Evolutionary conservation across 2,888 invertebrate species (phyloP), one percentile per base, ranked within the genome.

Genomic region (Lycophotia porphyrea): DNA sequence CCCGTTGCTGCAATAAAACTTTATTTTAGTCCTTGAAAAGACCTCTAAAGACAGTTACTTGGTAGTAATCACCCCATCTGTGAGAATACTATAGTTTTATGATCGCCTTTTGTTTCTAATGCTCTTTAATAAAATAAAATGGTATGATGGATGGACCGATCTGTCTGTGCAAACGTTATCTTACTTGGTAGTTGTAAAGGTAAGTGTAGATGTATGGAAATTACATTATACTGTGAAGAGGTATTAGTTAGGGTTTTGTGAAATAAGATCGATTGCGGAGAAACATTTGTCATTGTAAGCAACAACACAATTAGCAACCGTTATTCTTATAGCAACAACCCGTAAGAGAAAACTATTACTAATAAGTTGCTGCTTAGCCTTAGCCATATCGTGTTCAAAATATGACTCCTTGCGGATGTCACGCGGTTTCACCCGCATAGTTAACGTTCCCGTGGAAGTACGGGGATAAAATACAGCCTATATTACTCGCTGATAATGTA

Each of bases 71-170:
- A 27, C 68, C 60, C 34, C n/a, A 31, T 67, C 66, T 67, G 52
- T 4, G 55, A 66, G 55, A 81, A 42, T 55, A 39, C 5, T 67
- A 39, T 61, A 73, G 52, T 77, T 87, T 80, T 65, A 86, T 52
- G 52, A 72, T 70, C 70, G 36, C 42, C 83, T 27, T 85, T 77
- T 77, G 83, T 75, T 67, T 68, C 44, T 79, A 84, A 83, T 71
- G 69, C 60, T 2, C n/a, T 73, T 64, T 65, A 64, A 79, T 78
- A 73, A 65, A 72, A 78, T 73, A 65, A 63, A 71, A 74, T 64
- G 21, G 34, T 31, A 84, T 86, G 84, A 84, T 71, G 61, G 74
- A 83, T 78, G 58, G n/a, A 58, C 55, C 55, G 42, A 70, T 69
- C 61, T 64, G 63, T 85, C 86, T 61, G 73, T 49, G 49, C 64